Base-by-base conservation (phyloP, 2,888 invertebrate species). In the Pandemis cinnamomeana region DNA sequence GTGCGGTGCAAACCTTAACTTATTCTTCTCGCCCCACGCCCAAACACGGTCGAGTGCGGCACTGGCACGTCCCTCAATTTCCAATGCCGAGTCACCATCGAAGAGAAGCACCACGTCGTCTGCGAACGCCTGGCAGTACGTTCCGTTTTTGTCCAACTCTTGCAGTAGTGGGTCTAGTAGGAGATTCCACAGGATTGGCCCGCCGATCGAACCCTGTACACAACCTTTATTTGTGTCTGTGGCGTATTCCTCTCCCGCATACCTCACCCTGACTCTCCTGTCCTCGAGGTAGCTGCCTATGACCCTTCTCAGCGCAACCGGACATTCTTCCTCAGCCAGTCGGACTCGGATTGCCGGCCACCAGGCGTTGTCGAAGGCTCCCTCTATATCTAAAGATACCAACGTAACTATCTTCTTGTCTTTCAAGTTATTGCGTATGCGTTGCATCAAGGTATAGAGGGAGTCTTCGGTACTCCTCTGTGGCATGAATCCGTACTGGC, bases 401-500 rank as follows among this genome's bases (percentile, higher is more conserved):
- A 48, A 0, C 2, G 48, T 48, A 0, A 48, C 11, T 48, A 48
- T 48, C 3, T 2, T 48, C 2, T 48, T 48, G 1, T 13, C 48
- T 1, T 48, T 13, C n/a, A 5, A 48, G 48, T 11, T 48, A n/a
- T n/a, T 48, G 10, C 5, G 13, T 1, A 48, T 48, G 13, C 13
- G 13, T 4, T 48, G 0, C 48, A 48, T 48, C 13, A 48, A 13
- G 48, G 2, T 13, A 48, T 48, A 48, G 48, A 13, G 44, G 27
- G n/a, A 63, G 48, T 48, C 48, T 13, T 48, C 48, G 11, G 48
- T 48, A 13, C 48, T 48, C 48, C 48, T 48, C 13, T 48, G 48
- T 13, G 48, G 48, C 48, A 55, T 55, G 55, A 71, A 46, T 20
- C 55, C 55, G 7, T 2, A 55, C 15, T 55, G 55, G n/a, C 55